phyloP scores from a whole-genome alignment of 2,797 vertebrate genomes.

The Cryptoblepharus egeriae region DNA sequence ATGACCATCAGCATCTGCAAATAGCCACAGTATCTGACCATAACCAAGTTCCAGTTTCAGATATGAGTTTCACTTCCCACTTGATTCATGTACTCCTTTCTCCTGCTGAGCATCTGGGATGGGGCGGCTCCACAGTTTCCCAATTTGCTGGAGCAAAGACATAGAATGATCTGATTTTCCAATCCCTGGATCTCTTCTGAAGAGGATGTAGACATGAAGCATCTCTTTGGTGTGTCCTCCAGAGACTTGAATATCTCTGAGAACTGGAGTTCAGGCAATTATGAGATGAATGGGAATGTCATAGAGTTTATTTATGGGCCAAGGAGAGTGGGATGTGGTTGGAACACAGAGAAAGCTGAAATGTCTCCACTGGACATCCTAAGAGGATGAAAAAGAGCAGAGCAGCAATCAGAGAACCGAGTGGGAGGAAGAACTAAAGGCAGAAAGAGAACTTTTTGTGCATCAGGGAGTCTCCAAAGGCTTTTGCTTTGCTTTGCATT shows the following conservation, averaged over 20 bases:
- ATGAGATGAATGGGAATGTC: conserved; percentile 20
- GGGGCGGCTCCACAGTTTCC: not conserved
- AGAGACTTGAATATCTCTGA: conserved; percentile 11
- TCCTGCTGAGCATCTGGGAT: not conserved
- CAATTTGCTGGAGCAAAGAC: not conserved
- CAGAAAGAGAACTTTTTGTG: not conserved
- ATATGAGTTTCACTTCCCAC: conserved; percentile 1
- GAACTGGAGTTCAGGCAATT: conserved; percentile 19
- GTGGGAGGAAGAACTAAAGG: not conserved
- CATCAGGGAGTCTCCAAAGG: not conserved
- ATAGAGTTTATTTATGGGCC: not conserved
- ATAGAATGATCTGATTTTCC: not conserved
- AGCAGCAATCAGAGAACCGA: not conserved
- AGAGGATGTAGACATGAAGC: not conserved
- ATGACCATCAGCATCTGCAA: not conserved
- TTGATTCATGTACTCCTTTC: not conserved
- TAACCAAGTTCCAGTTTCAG: not conserved
- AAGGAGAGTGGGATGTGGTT: conserved; percentile 10
- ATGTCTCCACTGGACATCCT: not conserved
- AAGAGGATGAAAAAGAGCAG: not conserved
- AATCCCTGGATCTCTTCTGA: not conserved
- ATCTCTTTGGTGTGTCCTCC: conserved; percentile 9
- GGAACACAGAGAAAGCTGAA: conserved; percentile 1
- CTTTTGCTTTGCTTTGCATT: not conserved
- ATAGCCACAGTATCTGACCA: not conserved